Evolutionary conservation across 1,140 invertebrate species (phyloP), one percentile per base, ranked within the genome.

Genomic region (Anastrepha obliqua): DNA sequence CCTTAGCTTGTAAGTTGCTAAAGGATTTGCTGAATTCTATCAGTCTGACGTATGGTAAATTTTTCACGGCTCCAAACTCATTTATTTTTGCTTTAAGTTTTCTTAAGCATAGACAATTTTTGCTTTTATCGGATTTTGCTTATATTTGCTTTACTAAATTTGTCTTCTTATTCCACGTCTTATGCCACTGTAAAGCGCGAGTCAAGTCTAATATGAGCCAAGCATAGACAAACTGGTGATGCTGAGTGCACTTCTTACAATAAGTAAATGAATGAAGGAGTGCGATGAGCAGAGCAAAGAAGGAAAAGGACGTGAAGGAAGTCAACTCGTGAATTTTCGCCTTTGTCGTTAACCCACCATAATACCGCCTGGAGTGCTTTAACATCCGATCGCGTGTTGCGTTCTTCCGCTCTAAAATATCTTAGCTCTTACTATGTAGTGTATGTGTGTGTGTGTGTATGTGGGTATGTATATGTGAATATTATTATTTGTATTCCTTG

Each of bases 341-440:
- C 17, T 44, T 17, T 74, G 42, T 74, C 44, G 67, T 74, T 74
- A 17, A 39, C 65, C 39, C 11, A 39, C 9, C 64, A 13, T 74
- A 44, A 39, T 39, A 17, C 15, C 67, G 44, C 3, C 67, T 74
- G 42, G 58, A 44, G 47, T 42, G 44, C 59, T 62, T 85, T 47
- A 85, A 85, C 51, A 58, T 85, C 17, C 51, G n/a, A 51, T 59
- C 51, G 59, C 39, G 81, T 59, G n/a, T 59, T 85, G 39, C 20
- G n/a, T 85, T 58, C 20, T 85, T 59, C 58, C 59, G 20, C 39
- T 67, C 64, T 67, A 39, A 29, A 44, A 74, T 74, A 47, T 42
- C 51, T 55, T 29, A 29, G 29, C 29, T 29, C 29, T 29, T 29
- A 29, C 29, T 29, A 29, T 29, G 29, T 29, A 1, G 29, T 29